A percentile compares a stretch with the other conserved stretches of the same genome.
phyloP scores from a whole-genome alignment of 1,140 invertebrate species.

The Drosophila lowei region DNA sequence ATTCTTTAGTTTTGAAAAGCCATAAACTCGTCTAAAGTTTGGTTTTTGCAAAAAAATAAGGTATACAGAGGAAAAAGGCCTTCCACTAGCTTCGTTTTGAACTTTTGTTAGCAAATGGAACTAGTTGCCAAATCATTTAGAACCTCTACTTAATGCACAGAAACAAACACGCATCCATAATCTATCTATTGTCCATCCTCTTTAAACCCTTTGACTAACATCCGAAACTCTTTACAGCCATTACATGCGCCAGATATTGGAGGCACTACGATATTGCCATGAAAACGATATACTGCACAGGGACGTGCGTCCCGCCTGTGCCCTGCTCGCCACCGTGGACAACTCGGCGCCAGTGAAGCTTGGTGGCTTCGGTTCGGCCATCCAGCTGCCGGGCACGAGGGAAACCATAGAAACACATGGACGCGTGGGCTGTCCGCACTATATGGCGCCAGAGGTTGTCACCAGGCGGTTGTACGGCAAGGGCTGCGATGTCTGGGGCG shows the following conservation, averaged over 20 bases:
- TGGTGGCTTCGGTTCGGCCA: conserved; percentile 98
- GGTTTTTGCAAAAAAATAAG: no score
- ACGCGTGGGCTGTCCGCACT: conserved; percentile 96
- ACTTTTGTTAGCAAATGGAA: no score
- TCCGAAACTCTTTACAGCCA: conserved; percentile 87
- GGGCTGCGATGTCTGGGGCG: conserved; percentile 97
- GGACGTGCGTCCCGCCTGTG: conserved; percentile 97
- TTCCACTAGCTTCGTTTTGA: no score
- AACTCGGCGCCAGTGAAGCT: conserved; percentile 99
- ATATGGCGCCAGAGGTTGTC: conserved; percentile 98
- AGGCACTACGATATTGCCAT: conserved; percentile 97
- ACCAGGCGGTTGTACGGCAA: conserved; percentile 96
- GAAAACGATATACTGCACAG: conserved; percentile 98
- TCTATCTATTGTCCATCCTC: no score
- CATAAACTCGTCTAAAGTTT: no score
- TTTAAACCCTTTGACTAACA: background rate
- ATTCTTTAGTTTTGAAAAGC: no score
- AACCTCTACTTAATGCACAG: no score
- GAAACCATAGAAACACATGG: conserved; percentile 89
- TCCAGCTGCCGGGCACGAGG: conserved; percentile 92
- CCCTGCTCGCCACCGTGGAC: conserved; percentile 96
- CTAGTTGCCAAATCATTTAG: no score
- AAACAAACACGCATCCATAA: no score
- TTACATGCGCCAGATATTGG: conserved; percentile 98
- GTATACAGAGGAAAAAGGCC: no score